Conservation (phyloP, 2,113 vertebrate species). For the Epinephelus cyanopodus region DNA sequence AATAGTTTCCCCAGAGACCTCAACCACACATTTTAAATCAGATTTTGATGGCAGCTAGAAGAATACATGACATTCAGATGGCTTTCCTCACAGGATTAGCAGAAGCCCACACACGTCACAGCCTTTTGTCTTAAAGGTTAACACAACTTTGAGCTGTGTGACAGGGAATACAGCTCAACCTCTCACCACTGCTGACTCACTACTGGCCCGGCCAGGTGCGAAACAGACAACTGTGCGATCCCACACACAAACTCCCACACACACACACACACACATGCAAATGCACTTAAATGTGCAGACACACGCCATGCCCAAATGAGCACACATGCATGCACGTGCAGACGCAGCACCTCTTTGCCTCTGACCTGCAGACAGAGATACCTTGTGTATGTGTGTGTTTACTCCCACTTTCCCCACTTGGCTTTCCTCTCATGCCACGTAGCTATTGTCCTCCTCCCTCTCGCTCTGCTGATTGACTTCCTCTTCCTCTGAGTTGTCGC, state of each 20-base stretch:
- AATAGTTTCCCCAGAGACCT: slow-evolving; percentile 60
- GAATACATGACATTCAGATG: slow-evolving; percentile 72
- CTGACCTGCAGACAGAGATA: slow-evolving; percentile 60
- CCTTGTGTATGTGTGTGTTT: slow-evolving; percentile 46
- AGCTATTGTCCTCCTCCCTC: slow-evolving; percentile 67
- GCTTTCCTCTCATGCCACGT: slow-evolving; percentile 67
- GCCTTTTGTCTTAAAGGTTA: slow-evolving; percentile 82
- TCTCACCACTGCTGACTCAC: slow-evolving; percentile 73
- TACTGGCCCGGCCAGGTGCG: slow-evolving; percentile 67
- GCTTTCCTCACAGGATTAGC: slow-evolving; percentile 67
- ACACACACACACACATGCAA: slow-evolving; percentile 34
- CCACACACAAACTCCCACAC: slow-evolving; percentile 25
- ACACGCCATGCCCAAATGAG: slow-evolving; percentile 52
- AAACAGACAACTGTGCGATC: slow-evolving; percentile 55
- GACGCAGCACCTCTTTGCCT: slow-evolving; percentile 19
- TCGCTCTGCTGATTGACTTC: slow-evolving; percentile 78
- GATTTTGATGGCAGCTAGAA: slow-evolving; percentile 55
- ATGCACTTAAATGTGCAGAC: slow-evolving; percentile 47
- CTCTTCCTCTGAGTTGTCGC: slow-evolving; percentile 76
- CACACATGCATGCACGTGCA: slow-evolving; percentile 42
- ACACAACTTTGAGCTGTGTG: slow-evolving; percentile 72
- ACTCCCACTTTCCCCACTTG: slow-evolving; percentile 70
- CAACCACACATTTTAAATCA: slow-evolving; percentile 57
- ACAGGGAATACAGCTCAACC: slow-evolving; percentile 56
- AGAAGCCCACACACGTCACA: slow-evolving; percentile 72